Percentiles rank a stretch among this genome's conserved stretches.
Evolutionary conservation across 1,140 invertebrate species (phyloP).

Genomic region (Cherax destructor): DNA sequence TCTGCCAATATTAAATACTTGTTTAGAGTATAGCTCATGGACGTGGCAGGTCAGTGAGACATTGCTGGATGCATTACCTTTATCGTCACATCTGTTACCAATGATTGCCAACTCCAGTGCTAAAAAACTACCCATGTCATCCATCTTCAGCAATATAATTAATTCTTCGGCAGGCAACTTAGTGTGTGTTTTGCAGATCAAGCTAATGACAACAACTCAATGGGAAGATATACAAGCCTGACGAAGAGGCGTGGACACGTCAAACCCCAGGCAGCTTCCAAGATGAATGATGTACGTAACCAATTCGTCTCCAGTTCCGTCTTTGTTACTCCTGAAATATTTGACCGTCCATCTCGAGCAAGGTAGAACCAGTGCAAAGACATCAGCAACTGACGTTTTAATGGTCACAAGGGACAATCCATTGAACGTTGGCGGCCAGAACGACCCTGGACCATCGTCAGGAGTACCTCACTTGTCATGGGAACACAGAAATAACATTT

Average conservation of each 20-base stretch:
- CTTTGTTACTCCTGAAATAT: not conserved
- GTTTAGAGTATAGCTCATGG: too few relatives aligned
- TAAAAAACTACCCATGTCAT: too few relatives aligned
- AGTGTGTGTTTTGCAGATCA: not conserved
- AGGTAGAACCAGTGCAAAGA: not conserved
- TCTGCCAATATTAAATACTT: too few relatives aligned
- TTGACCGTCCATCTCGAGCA: not conserved
- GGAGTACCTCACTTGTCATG: not conserved
- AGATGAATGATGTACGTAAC: not conserved
- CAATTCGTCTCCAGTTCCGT: not conserved
- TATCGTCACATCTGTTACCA: too few relatives aligned
- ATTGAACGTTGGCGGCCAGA: not conserved
- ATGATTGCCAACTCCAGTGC: too few relatives aligned
- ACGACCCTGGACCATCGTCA: not conserved
- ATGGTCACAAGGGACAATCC: not conserved
- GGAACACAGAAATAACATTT: not conserved
- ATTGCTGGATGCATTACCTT: too few relatives aligned
- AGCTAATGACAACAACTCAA: not conserved
- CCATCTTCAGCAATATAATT: not conserved
- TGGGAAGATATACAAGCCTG: not conserved
- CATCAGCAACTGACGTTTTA: not conserved
- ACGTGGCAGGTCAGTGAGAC: too few relatives aligned
- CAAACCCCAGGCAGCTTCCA: not conserved
- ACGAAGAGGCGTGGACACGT: not conserved
- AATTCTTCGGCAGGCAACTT: not conserved